phyloP scores from a whole-genome alignment of 2,113 vertebrate species.

The Plotosus lineatus region DNA sequence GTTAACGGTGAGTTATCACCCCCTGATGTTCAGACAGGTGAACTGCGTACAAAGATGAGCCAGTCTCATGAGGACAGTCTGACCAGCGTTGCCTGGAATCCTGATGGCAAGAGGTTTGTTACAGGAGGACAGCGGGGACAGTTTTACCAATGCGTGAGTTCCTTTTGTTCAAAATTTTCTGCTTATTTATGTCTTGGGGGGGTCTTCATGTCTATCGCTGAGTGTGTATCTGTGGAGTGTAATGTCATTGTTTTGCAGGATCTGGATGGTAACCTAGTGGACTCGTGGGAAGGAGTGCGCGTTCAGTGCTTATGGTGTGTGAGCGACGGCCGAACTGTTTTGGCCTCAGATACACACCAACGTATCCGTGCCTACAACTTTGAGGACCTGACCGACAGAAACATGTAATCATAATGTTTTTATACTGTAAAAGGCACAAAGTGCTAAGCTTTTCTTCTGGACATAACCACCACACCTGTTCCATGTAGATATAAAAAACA shows the following conservation, averaged over 20 bases:
- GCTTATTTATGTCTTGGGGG: too few relatives aligned
- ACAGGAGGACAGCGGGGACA: conserved; percentile 96
- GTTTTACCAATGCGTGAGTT: conserved; percentile 98
- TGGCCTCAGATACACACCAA: conserved; percentile 98
- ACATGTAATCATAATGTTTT: conserved; percentile 78
- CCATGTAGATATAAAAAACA: neutral
- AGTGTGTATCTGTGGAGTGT: neutral
- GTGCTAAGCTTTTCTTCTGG: too few relatives aligned
- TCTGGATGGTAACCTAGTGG: conserved; percentile 95
- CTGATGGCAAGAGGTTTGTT: conserved; percentile 96
- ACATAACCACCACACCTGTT: neutral
- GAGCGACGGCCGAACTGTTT: conserved; percentile 91
- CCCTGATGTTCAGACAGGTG: conserved; percentile 83
- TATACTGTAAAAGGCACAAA: neutral
- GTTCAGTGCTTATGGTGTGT: conserved; percentile 99
- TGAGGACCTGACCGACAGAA: conserved; percentile 98
- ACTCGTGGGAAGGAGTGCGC: conserved; percentile 98
- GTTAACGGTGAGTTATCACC: conserved; percentile 26
- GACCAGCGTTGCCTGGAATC: conserved; percentile 98
- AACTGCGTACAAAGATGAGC: conserved; percentile 98
- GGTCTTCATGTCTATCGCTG: neutral
- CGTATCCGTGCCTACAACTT: conserved; percentile 98
- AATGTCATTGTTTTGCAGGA: conserved; percentile 72
- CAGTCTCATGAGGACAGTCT: conserved; percentile 99
- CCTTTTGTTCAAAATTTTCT: too few relatives aligned